Evolutionary conservation across 2,888 invertebrate genomes (phyloP), one percentile per base, ranked within the genome.

Genomic region (Agrotis clavis): DNA sequence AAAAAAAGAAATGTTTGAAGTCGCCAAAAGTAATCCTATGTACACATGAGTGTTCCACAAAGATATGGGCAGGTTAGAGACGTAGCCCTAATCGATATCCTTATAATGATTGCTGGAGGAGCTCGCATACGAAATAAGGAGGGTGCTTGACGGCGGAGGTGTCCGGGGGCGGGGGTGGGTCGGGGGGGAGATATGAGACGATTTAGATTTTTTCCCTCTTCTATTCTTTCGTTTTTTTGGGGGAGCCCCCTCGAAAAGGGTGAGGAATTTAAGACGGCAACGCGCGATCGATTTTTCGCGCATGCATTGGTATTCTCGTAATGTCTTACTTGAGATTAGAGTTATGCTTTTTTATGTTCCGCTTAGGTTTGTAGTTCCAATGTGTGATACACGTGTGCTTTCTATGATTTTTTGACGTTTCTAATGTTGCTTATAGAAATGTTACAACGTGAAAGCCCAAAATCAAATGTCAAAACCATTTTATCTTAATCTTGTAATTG

Each of bases 121-220:
- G 93, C 96, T 96, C 95, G 96, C 96, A 96, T 96, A 96, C 96
- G 96, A 96, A 96, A 96, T 96, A 96, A 96, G 96, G 95, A 95
- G 95, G 96, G 95, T 93, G 94, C 94, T 92, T 93, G 94, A 93
- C 92, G 92, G 89, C 88, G 91, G 94, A 94, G 95, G 96, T 96
- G 95, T 95, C 93, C 93, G 94, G 92, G 94, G 86, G 90, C 79
- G 86, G 89, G 84, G 89, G 85, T 88, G 75, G 79, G 76, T 64
- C 68, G 80, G 90, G 91, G 92, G 94, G 93, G 92, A 94, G 95
- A 96, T 96, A 96, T 96, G 96, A 96, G 96, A 96, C 96, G 96
- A 96, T 96, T 96, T 96, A 96, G 96, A 96, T 96, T 96, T 96
- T 96, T 96, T 96, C 95, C 96, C 96, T 95, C 95, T 95, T 96